Conservation (phyloP, 2,113 vertebrate species). For the Oplegnathus fasciatus region DNA sequence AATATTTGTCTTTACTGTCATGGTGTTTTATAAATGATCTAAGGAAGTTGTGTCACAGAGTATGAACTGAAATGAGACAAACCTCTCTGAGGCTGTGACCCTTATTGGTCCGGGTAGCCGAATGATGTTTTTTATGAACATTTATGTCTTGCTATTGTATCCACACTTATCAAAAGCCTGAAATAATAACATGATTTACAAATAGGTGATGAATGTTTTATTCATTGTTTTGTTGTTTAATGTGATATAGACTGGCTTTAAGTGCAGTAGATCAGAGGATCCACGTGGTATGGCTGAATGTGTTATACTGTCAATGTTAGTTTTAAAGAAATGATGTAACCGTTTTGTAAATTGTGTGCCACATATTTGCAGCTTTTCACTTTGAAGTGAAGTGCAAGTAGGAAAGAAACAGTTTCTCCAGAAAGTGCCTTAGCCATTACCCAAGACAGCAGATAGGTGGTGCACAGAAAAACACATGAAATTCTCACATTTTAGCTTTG, state of each 20-base stretch:
- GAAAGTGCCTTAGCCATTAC: slow-evolving; percentile 70
- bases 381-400: slow-evolving; percentile 15
- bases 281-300: slow-evolving; percentile 33
- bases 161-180: slow-evolving; percentile 3
- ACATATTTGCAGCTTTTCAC: slow-evolving; percentile 26
- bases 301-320: slow-evolving; percentile 23
- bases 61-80: slow-evolving; percentile 14
- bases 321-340: not conserved
- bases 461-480: slow-evolving; percentile 19
- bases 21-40: slow-evolving; percentile 41
- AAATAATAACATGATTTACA: slow-evolving; percentile 2
- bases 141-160: not conserved
- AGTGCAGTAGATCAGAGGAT: slow-evolving; percentile 24
- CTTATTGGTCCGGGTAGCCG: not conserved
- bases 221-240: not conserved
- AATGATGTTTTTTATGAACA: slow-evolving; percentile 9
- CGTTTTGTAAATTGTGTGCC: slow-evolving; percentile 30
- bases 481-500: not conserved
- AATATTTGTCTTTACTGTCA: slow-evolving; percentile 27
- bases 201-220: not conserved
- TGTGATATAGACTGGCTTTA: slow-evolving; percentile 5
- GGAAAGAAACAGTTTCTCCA: slow-evolving; percentile 8
- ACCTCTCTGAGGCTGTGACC: not conserved
- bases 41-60: slow-evolving; percentile 7
- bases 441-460: slow-evolving; percentile 39